Conservation (phyloP, 35 echinoderm and acorn worm genomes). For the Hemicentrotus pulcherrimus region DNA sequence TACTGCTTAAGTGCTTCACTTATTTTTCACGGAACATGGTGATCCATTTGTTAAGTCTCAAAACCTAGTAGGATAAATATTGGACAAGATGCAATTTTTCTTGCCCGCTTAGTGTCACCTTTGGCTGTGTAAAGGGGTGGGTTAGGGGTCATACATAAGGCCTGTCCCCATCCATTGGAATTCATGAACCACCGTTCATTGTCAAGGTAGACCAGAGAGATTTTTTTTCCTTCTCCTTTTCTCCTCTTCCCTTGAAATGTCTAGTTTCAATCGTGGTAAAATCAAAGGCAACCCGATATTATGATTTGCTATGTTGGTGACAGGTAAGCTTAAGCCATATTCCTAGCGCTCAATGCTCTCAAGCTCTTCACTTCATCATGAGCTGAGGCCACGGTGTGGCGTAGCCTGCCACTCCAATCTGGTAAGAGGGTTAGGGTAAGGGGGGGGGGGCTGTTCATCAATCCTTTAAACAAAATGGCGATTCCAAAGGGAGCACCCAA, state of each 20-base stretch:
- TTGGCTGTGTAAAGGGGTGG: neutral
- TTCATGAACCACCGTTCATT: constrained; percentile 2
- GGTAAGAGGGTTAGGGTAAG: neutral
- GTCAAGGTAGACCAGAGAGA: neutral
- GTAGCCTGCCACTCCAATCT: neutral
- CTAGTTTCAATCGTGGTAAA: constrained; percentile 46
- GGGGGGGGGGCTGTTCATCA: neutral
- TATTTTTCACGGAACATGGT: too few species aligned
- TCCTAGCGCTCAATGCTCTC: constrained; percentile 20
- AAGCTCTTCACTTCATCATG: neutral
- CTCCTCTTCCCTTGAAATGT: neutral
- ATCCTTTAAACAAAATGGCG: neutral
- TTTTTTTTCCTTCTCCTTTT: neutral
- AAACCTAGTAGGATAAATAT: neutral
- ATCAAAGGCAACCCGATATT: constrained; percentile 56
- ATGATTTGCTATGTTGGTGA: constrained; percentile 42
- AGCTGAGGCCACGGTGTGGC: neutral
- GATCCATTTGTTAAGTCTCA: neutral
- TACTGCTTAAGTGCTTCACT: too few species aligned
- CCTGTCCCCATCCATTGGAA: neutral
- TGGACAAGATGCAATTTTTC: neutral
- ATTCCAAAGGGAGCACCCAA: neutral
- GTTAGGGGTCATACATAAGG: neutral
- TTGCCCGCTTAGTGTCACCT: neutral
- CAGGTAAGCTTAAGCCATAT: constrained; percentile 52